Conservation (phyloP, 2,888 invertebrate species). For the Apamea crenata region DNA sequence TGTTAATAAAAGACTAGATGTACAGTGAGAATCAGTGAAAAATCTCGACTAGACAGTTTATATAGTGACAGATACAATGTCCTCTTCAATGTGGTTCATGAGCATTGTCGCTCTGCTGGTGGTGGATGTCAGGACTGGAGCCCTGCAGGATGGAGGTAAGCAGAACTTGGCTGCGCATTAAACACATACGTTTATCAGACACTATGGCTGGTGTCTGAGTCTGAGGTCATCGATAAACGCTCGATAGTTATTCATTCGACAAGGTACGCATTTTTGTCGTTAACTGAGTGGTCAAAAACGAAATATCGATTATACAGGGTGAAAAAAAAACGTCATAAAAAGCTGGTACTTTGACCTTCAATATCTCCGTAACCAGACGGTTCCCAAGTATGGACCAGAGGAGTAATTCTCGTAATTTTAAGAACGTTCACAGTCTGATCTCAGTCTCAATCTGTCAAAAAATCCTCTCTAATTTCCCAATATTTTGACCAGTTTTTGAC, state of each 20-base stretch:
- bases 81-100: conserved; percentile 79
- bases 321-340: background rate
- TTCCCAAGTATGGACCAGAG: background rate
- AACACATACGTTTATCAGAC: background rate
- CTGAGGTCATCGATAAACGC: background rate
- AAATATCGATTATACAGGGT: background rate
- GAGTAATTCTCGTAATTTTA: no score
- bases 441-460: no score
- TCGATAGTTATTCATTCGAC: background rate
- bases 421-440: no score
- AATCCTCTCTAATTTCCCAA: no score
- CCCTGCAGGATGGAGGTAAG: conserved; percentile 80
- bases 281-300: background rate
- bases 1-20: background rate
- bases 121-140: conserved; percentile 80
- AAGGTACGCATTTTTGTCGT: background rate
- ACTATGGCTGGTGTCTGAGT: background rate
- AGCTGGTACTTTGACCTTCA: background rate
- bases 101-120: conserved; percentile 77
- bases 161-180: background rate
- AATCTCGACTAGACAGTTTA: conserved; percentile 18
- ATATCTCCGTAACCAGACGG: background rate
- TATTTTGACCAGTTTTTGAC: no score
- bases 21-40: conserved; percentile 34
- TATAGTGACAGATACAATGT: conserved; percentile 68